phyloP scores from a whole-genome alignment of 2,113 vertebrate genomes.

The Pholis gunnellus region DNA sequence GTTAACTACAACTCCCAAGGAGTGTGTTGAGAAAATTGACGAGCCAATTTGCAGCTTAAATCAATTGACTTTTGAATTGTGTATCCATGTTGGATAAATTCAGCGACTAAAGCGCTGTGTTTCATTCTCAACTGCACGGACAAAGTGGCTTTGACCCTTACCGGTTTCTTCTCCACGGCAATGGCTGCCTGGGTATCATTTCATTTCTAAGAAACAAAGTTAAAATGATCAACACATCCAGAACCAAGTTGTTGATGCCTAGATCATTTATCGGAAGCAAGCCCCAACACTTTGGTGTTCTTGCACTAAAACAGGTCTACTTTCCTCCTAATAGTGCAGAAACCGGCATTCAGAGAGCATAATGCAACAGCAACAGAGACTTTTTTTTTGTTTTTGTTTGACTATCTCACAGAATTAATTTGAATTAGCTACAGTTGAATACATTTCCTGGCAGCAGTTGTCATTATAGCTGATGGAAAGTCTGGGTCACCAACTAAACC shows the following conservation, averaged over 20 bases:
- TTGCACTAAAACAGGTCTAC: background rate
- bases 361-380: background rate
- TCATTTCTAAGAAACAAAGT: background rate
- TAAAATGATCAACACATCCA: background rate
- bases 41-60: background rate
- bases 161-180: background rate
- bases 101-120: background rate
- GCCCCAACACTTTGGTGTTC: background rate
- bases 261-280: background rate
- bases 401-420: background rate
- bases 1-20: background rate
- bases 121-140: background rate
- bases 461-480: background rate
- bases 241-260: background rate
- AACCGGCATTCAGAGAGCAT: background rate
- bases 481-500: background rate
- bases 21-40: background rate
- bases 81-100: background rate
- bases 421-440: background rate
- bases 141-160: background rate
- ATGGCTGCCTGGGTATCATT: background rate
- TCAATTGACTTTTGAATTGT: background rate
- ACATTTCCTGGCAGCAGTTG: background rate
- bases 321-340: background rate
- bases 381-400: background rate